Percentiles rank a stretch among this genome's conserved stretches.
Conservation (phyloP, 1,140 invertebrate species). For the Lysiphlebus fabarum region DNA sequence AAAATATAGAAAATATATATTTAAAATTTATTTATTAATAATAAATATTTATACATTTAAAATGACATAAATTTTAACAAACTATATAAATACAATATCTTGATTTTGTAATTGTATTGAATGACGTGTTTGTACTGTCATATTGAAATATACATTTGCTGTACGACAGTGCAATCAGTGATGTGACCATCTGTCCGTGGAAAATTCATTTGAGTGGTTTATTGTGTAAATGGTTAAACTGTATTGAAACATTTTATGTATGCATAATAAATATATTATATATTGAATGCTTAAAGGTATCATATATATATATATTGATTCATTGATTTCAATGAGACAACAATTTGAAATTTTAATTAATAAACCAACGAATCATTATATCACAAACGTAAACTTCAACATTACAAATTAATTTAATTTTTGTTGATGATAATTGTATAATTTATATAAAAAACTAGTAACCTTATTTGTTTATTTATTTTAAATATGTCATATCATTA, state of each 20-base stretch:
- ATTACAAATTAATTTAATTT: no score
- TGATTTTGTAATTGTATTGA: background rate
- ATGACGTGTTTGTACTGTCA: background rate
- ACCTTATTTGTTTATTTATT: no score
- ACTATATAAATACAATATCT: background rate
- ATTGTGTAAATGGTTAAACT: background rate
- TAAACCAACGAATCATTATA: conserved; percentile 3
- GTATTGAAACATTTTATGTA: background rate
- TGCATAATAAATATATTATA: background rate
- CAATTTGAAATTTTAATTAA: conserved; percentile 13
- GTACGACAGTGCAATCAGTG: conserved; percentile 2
- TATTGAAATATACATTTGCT: background rate
- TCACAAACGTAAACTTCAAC: no score
- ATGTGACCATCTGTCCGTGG: conserved; percentile 1
- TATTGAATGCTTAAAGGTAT: background rate
- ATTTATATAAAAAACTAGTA: no score
- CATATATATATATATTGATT: background rate
- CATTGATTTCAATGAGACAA: background rate
- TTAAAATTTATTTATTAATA: no score
- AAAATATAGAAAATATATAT: no score
- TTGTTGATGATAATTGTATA: no score
- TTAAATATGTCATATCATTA: no score
- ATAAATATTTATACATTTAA: no score
- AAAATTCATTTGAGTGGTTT: background rate
- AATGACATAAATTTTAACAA: background rate